Conservation (phyloP, 2,888 invertebrate species). For the Uloborus plumipes region DNA sequence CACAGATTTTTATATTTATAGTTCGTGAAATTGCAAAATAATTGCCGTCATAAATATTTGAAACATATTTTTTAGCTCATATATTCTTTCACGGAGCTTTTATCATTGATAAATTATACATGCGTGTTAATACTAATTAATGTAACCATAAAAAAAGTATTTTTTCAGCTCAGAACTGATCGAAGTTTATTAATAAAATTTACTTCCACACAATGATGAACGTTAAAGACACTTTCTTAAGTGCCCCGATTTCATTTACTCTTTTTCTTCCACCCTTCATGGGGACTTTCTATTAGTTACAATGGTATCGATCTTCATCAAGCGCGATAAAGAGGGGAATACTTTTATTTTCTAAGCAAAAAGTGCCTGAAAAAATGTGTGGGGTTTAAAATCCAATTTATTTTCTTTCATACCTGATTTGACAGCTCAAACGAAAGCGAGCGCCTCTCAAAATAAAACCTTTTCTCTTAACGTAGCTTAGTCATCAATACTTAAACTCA, state of each 20-base stretch:
- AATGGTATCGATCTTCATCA: conserved; percentile 49
- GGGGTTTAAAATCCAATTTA: conserved; percentile 60
- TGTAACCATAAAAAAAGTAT: background rate
- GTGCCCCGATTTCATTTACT: conserved; percentile 45
- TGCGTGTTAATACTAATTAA: background rate
- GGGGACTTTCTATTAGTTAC: conserved; percentile 27
- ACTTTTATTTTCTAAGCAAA: conserved; percentile 1
- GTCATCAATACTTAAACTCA: conserved; percentile 55
- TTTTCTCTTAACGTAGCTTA: conserved; percentile 45
- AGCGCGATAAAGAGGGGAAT: conserved; percentile 28
- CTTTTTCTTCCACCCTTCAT: conserved; percentile 7
- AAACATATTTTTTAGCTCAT: no score
- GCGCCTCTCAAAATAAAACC: conserved; percentile 33
- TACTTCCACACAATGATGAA: no score
- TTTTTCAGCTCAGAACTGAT: background rate
- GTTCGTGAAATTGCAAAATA: no score
- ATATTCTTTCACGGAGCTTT: no score
- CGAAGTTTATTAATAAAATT: background rate
- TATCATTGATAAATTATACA: no score
- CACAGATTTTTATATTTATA: no score
- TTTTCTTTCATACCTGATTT: conserved; percentile 53
- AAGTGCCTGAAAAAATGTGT: conserved; percentile 22
- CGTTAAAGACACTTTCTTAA: conserved; percentile 32
- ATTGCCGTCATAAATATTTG: no score
- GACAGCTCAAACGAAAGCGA: conserved; percentile 53